phyloP scores from a whole-genome alignment of 2,113 vertebrate species.

The Sphyrna mokarran region DNA sequence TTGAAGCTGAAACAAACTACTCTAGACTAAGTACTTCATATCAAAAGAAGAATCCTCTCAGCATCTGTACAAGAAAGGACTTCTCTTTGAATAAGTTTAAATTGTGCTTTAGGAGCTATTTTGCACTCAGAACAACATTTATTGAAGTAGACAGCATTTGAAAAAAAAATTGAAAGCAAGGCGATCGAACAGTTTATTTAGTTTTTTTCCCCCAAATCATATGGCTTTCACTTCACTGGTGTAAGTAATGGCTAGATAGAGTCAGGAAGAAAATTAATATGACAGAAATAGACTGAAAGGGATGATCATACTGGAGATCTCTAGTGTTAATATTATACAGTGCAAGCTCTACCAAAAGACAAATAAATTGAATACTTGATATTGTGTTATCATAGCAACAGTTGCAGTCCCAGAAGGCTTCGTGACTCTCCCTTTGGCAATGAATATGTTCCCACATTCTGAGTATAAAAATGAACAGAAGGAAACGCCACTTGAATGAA shows the following conservation, averaged over 20 bases:
- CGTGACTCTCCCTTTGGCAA: conserved; percentile 27
- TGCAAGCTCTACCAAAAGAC: conserved; percentile 1
- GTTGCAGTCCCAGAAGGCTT: conserved; percentile 23
- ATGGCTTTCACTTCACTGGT: neutral
- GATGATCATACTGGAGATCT: conserved; percentile 2
- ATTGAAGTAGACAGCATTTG: neutral
- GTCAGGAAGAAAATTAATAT: neutral
- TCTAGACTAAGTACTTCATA: neutral
- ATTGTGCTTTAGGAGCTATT: neutral
- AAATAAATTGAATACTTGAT: conserved; percentile 5
- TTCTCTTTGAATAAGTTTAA: neutral
- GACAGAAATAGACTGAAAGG: neutral
- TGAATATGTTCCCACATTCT: conserved; percentile 35
- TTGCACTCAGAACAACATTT: neutral
- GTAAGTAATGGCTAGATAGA: neutral
- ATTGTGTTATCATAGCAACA: conserved; percentile 22
- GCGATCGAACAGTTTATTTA: neutral
- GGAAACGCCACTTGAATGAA: conserved; percentile 28
- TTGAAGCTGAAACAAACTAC: neutral
- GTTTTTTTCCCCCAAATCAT: neutral
- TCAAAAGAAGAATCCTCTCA: neutral
- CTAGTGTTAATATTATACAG: conserved; percentile 9
- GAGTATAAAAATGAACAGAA: conserved; percentile 29
- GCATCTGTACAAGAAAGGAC: neutral
- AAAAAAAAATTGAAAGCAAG: conserved; percentile 16